Conservation (phyloP, 2,797 vertebrate genomes). For the Phrynocephalus guinanensis region DNA sequence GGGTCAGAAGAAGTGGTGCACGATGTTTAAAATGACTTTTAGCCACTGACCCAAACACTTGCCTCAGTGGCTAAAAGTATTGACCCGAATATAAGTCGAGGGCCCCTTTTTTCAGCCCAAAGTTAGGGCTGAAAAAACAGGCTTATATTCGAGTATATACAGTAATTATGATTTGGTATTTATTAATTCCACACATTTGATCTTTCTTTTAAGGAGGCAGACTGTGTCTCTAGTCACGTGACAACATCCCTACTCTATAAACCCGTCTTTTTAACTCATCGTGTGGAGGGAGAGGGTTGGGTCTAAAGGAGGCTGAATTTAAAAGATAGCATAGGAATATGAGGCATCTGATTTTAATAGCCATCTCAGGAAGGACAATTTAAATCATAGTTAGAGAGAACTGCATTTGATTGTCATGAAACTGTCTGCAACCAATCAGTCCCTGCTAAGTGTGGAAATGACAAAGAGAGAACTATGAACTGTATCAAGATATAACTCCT, state of each 20-base stretch:
- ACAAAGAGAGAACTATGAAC: not conserved
- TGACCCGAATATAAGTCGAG: too few species aligned
- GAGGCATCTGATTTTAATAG: not conserved
- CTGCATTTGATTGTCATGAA: not conserved
- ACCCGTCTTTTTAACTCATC: not conserved
- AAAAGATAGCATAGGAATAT: not conserved
- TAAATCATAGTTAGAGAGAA: not conserved
- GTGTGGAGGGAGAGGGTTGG: not conserved
- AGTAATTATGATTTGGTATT: too few species aligned
- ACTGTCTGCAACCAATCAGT: slow-evolving; percentile 1
- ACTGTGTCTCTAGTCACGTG: not conserved
- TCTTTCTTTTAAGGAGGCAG: not conserved
- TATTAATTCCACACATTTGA: too few species aligned
- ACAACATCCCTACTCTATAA: too few species aligned
- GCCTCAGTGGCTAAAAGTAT: too few species aligned
- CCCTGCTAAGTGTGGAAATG: not conserved
- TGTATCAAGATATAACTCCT: not conserved
- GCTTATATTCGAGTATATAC: too few species aligned
- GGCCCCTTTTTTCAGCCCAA: too few species aligned
- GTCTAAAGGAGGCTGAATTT: not conserved
- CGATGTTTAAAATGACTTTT: too few species aligned
- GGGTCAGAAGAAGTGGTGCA: too few species aligned
- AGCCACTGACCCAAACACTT: too few species aligned
- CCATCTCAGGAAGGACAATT: not conserved
- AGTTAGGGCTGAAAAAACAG: too few species aligned